Conservation (phyloP, 2,113 vertebrate genomes). For the Antechinus stuartii region DNA sequence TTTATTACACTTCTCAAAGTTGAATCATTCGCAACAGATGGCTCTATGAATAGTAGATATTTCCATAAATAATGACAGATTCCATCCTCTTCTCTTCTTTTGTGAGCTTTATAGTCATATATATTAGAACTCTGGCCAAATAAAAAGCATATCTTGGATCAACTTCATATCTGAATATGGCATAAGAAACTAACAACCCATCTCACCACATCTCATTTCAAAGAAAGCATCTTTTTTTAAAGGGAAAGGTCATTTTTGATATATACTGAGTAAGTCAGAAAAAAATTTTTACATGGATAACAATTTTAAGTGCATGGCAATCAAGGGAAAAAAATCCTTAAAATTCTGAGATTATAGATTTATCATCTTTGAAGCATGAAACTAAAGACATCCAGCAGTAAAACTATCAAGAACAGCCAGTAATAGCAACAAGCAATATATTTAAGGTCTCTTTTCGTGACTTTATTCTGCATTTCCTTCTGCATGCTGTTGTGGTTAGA, state of each 20-base stretch:
- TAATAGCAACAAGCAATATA: not conserved
- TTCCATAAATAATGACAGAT: constrained; percentile 80
- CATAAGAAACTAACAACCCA: constrained; percentile 70
- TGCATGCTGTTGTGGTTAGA: not conserved
- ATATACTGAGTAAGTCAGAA: not conserved
- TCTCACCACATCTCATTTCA: constrained; percentile 58
- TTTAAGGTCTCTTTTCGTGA: not conserved
- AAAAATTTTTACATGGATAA: not conserved
- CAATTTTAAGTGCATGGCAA: not conserved
- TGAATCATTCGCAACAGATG: constrained; percentile 79
- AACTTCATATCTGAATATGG: constrained; percentile 75
- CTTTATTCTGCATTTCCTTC: not conserved
- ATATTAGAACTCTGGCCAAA: constrained; percentile 77
- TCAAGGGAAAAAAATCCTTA: not conserved
- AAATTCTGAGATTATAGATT: not conserved
- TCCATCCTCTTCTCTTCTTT: constrained; percentile 77
- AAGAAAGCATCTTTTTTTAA: not conserved
- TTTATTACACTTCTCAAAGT: constrained; percentile 74
- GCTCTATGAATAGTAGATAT: constrained; percentile 75
- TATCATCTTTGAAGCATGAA: not conserved
- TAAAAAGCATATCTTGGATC: constrained; percentile 70
- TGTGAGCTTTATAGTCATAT: constrained; percentile 70
- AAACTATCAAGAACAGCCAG: not conserved
- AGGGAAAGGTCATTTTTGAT: constrained; percentile 7
- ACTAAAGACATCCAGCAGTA: not conserved